Evolutionary conservation across 1,140 invertebrate genomes (phyloP).

Genomic region (Diachasmimorpha longicaudata): DNA sequence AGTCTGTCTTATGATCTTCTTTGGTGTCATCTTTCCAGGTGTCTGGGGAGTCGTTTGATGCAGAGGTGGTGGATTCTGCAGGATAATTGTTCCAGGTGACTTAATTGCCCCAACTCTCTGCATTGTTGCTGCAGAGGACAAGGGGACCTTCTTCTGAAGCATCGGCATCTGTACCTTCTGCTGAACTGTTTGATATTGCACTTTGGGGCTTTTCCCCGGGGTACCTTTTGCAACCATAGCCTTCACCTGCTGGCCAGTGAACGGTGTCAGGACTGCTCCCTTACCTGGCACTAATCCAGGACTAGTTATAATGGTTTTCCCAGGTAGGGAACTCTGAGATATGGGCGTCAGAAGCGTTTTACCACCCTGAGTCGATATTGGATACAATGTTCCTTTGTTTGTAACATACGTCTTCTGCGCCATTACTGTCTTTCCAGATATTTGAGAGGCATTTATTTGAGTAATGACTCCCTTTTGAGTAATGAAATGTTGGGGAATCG

Average conservation of each 20-base stretch:
- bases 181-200: conserved; percentile 46
- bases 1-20: conserved; percentile 38
- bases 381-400: conserved; percentile 41
- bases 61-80: conserved; percentile 37
- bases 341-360: conserved; percentile 62
- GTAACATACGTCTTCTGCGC: conserved; percentile 43
- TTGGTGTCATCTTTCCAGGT: conserved; percentile 22
- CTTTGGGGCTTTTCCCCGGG: conserved; percentile 45
- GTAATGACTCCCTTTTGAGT: conserved; percentile 50
- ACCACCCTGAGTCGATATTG: conserved; percentile 41
- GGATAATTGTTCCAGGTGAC: conserved; percentile 38
- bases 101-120: conserved; percentile 28
- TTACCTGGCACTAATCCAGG: conserved; percentile 47
- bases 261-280: conserved; percentile 61
- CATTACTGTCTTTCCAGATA: conserved; percentile 44
- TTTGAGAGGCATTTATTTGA: conserved; percentile 38
- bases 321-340: conserved; percentile 35
- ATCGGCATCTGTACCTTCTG: conserved; percentile 50
- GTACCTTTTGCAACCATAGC: conserved; percentile 51
- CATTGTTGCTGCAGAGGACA: conserved; percentile 19
- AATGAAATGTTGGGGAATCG: conserved; percentile 42
- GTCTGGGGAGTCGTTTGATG: conserved; percentile 6
- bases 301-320: conserved; percentile 41
- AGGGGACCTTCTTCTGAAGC: conserved; percentile 43
- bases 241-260: conserved; percentile 58